phyloP scores from a whole-genome alignment of 1,140 invertebrate genomes.

The Calliopsis andreniformis region DNA sequence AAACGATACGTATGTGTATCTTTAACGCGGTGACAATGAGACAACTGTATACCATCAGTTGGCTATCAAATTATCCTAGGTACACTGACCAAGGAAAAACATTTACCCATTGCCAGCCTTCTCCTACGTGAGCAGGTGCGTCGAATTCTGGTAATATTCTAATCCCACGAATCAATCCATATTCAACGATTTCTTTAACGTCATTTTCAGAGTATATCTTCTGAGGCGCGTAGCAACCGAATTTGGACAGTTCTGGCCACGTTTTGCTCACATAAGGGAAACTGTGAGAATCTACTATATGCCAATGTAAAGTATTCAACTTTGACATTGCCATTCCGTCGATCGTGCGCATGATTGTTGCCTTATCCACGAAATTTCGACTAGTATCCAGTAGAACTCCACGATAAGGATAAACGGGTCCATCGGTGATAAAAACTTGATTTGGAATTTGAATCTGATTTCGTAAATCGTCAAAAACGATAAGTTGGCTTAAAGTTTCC shows the following conservation, averaged over 20 bases:
- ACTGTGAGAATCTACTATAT: slow-evolving; percentile 94
- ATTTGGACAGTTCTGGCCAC: slow-evolving; percentile 85
- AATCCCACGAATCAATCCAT: slow-evolving; percentile 88
- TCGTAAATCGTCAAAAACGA: slow-evolving; percentile 86
- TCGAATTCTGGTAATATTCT: slow-evolving; percentile 92
- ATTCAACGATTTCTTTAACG: slow-evolving; percentile 85
- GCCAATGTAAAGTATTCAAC: slow-evolving; percentile 94
- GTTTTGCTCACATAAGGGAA: slow-evolving; percentile 89
- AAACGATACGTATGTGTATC: no score
- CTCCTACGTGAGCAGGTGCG: slow-evolving; percentile 93
- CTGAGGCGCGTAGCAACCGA: slow-evolving; percentile 87
- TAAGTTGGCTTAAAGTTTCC: slow-evolving; percentile 90
- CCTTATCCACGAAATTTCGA: slow-evolving; percentile 87
- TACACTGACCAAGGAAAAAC: no score
- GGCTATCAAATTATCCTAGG: no score
- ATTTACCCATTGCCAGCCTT: slow-evolving; percentile 90
- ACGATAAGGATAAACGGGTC: slow-evolving; percentile 88
- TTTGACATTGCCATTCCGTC: slow-evolving; percentile 92
- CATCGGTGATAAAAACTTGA: slow-evolving; percentile 85
- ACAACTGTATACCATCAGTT: no score
- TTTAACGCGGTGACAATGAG: no score
- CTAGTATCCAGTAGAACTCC: slow-evolving; percentile 90
- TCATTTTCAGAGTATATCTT: slow-evolving; percentile 84
- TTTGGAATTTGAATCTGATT: slow-evolving; percentile 83
- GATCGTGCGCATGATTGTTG: slow-evolving; percentile 87